Evolutionary conservation across 1,140 invertebrate species (phyloP).

Genomic region (Calosoma granatense): DNA sequence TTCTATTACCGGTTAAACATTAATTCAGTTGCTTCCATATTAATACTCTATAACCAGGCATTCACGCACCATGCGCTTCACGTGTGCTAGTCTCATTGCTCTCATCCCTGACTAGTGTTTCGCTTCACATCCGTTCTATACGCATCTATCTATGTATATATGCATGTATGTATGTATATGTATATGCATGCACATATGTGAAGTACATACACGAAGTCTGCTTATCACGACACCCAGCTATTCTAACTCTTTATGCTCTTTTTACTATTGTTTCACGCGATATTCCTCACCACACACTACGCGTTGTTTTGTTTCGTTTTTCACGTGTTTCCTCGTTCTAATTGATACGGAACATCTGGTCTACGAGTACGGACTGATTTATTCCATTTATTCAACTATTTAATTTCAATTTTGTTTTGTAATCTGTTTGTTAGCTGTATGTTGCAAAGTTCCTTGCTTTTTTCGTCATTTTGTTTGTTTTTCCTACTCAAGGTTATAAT

Average conservation of each 20-base stretch:
- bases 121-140: not conserved
- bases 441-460: too few species aligned
- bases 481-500: too few species aligned
- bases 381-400: not conserved
- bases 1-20: not conserved
- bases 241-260: not conserved
- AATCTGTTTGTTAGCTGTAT: not conserved
- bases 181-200: slow-evolving; percentile 1
- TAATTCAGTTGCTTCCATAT: not conserved
- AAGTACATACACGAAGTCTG: not conserved
- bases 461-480: too few species aligned
- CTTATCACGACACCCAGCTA: not conserved
- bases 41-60: too few species aligned
- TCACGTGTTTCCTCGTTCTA: not conserved
- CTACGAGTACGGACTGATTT: not conserved
- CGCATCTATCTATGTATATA: not conserved
- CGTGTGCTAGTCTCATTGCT: too few species aligned
- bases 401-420: slow-evolving; percentile 1
- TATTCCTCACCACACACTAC: too few species aligned
- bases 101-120: too few species aligned
- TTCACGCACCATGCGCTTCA: too few species aligned
- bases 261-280: not conserved
- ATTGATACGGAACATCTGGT: slow-evolving; percentile 4
- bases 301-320: not conserved
- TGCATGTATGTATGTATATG: slow-evolving; percentile 1